Conservation (phyloP, 1,140 invertebrate genomes). For the Ips nitidus region DNA sequence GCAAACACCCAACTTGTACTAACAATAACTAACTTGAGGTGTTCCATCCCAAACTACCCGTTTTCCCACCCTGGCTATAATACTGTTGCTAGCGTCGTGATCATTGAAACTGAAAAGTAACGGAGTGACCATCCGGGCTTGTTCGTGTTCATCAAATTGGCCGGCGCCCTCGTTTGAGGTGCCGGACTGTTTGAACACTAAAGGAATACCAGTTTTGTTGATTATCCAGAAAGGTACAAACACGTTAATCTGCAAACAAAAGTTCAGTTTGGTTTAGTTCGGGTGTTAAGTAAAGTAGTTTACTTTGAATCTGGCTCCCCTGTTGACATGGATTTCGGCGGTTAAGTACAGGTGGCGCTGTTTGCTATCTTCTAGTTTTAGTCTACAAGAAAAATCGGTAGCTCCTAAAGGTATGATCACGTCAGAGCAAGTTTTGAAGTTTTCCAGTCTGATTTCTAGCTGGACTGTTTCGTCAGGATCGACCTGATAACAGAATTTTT, state of each 20-base stretch:
- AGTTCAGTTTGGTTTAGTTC: too few relatives aligned
- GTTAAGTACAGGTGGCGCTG: conserved; percentile 75
- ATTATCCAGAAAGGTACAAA: conserved; percentile 93
- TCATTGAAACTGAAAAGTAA: conserved; percentile 93
- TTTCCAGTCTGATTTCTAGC: conserved; percentile 76
- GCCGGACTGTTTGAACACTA: conserved; percentile 93
- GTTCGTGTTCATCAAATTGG: conserved; percentile 93
- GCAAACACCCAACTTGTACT: background rate
- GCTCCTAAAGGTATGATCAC: conserved; percentile 58
- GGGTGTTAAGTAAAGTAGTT: background rate
- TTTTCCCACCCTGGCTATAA: conserved; percentile 72
- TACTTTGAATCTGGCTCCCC: conserved; percentile 54
- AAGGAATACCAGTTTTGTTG: conserved; percentile 90
- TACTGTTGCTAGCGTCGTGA: conserved; percentile 71
- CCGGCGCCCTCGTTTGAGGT: conserved; percentile 79
- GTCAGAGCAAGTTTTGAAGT: conserved; percentile 68
- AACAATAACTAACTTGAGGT: conserved; percentile 54
- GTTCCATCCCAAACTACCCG: conserved; percentile 64
- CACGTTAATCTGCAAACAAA: conserved; percentile 69
- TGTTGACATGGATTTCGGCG: conserved; percentile 52
- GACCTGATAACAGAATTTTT: conserved; percentile 49
- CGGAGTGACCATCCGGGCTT: conserved; percentile 88
- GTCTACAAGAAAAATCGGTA: conserved; percentile 52
- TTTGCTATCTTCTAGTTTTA: conserved; percentile 70
- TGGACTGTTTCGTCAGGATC: conserved; percentile 71